Base-by-base conservation (phyloP, 1,140 invertebrate genomes). In the Sarcophaga peregrina region DNA sequence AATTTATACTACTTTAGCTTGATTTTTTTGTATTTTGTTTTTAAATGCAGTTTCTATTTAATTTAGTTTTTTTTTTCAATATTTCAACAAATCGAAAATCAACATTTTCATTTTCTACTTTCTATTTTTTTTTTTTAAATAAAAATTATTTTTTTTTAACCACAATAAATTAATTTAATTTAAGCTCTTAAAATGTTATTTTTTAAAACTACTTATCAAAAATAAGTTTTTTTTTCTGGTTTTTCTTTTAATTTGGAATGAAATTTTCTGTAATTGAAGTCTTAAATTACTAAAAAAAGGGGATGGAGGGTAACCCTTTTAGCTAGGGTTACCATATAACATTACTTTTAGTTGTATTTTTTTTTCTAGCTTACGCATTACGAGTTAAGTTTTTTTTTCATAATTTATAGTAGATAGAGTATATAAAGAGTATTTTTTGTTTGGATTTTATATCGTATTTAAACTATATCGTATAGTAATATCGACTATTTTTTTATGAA, bases 191-290 rank as follows among this genome's bases (percentile, higher is more conserved):
- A 68, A 68, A 68, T 68, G 25, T 68, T 68, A n/a, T 37, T 37
- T 37, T 68, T 78, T 78, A 78, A 78, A 78, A 78, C 75, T 78
- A 78, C 75, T 78, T 78, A 78, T 78, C 75, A 78, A 78, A 78
- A 78, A 78, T 78, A 78, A 9, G n/a, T 78, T 78, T 50, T 25
- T 20, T 52, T 9, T 45, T 45, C 45, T 74, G 25, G 0, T 78
- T 50, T 78, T 78, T n/a, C n/a, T 1, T 50, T 52, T 78, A 78
- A 20, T 76, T 78, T 78, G 75, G 75, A 78, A 78, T 78, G 75
- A 78, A 78, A 78, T 52, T 78, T 17, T 78, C 20, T 45, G 50
- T 78, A 78, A 78, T 25, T 78, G n/a, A 78, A 78, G 46, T n/a
- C 75, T 78, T 78, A 78, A 78, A 78, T 20, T 78, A 50, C 47